phyloP scores from a whole-genome alignment of 2,888 invertebrate genomes.

The Drosophila maculinotata region DNA sequence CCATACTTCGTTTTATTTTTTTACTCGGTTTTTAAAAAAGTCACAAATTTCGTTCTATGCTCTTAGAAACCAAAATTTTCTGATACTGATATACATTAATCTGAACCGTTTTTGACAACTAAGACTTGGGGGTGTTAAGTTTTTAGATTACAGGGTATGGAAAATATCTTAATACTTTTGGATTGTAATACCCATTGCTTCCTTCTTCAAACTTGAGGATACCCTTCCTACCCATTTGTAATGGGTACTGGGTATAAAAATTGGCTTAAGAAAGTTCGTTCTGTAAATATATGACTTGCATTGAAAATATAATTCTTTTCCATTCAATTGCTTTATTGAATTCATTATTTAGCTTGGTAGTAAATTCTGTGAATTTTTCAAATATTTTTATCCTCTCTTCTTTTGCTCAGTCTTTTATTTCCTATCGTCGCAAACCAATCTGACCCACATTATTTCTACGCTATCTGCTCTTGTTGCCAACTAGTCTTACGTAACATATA shows the following conservation, averaged over 20 bases:
- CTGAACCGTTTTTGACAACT: conserved; percentile 20
- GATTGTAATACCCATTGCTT: no score
- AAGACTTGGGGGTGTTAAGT: neutral
- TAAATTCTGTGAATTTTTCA: neutral
- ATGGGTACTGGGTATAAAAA: no score
- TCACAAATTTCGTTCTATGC: conserved; percentile 55
- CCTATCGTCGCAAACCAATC: neutral
- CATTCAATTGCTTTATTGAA: neutral
- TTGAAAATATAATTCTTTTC: no score
- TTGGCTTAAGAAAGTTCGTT: no score
- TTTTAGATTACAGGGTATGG: no score
- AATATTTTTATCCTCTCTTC: neutral
- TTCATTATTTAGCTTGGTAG: neutral
- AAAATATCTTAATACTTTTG: neutral
- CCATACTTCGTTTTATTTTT: conserved; percentile 46
- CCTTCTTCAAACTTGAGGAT: no score
- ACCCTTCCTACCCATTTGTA: no score
- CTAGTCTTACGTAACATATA: conserved; percentile 11
- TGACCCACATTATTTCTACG: conserved; percentile 20
- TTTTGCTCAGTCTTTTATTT: neutral
- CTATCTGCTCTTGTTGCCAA: conserved; percentile 16
- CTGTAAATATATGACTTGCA: no score
- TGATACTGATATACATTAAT: conserved; percentile 23
- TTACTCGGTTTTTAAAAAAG: conserved; percentile 45
- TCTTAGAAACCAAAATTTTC: conserved; percentile 54